Conservation (phyloP, 2,113 vertebrate genomes). For the Ariopsis seemanni region DNA sequence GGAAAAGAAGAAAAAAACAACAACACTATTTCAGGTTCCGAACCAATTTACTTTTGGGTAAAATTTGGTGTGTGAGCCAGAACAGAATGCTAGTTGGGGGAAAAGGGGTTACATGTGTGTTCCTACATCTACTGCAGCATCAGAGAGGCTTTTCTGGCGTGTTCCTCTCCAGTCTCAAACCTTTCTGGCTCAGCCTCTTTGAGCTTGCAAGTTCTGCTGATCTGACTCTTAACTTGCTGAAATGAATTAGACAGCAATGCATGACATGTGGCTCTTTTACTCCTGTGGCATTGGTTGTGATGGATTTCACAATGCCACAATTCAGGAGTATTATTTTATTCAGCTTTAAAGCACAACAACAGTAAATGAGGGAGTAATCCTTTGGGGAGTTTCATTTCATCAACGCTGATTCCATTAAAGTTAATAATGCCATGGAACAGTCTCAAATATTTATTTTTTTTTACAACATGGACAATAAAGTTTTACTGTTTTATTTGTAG, state of each 20-base stretch:
- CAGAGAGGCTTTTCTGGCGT: not conserved
- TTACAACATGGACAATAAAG: not conserved
- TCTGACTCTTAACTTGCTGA: not conserved
- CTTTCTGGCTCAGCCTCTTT: not conserved
- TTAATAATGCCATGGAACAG: not conserved
- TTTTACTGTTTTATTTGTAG: not conserved
- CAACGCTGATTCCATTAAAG: not conserved
- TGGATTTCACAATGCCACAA: not conserved
- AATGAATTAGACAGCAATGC: not conserved
- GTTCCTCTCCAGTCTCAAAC: not conserved
- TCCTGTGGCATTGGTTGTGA: not conserved
- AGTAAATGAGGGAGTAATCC: not conserved
- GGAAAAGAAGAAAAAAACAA: too few relatives aligned
- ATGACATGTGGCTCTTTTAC: not conserved
- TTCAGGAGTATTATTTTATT: not conserved
- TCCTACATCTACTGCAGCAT: not conserved
- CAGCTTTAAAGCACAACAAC: not conserved
- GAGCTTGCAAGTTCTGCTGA: not conserved
- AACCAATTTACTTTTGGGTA: too few relatives aligned
- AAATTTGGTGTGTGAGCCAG: too few relatives aligned
- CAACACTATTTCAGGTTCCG: too few relatives aligned
- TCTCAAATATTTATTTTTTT: not conserved
- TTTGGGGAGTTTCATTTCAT: not conserved
- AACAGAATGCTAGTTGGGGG: too few relatives aligned
- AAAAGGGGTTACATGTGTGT: too few relatives aligned